Percentiles rank a stretch among this genome's conserved stretches.
These are phyloP conservation scores for Epinephelus cyanopodus DNA, from an alignment of 2,113 vertebrate genomes.

Conservation along the genomic window DNA sequence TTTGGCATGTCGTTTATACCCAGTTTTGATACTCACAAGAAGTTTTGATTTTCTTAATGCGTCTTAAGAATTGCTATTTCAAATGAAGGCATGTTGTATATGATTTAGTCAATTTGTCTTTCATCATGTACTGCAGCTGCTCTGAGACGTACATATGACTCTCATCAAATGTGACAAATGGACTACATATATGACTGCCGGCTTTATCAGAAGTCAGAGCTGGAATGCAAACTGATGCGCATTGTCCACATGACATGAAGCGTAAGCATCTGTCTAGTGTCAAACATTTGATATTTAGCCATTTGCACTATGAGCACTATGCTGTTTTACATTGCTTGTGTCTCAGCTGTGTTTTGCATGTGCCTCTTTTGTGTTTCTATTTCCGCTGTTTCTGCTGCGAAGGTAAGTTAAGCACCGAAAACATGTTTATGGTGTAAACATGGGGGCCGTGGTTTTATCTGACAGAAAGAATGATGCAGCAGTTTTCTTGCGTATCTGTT, in stretches of 20 bases:
- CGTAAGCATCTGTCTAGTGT: neutral
- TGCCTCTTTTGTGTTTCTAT: neutral
- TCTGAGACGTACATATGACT: neutral
- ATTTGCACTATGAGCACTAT: neutral
- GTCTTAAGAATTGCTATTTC: neutral
- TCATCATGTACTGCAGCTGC: neutral
- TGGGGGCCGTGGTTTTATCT: slow-evolving; percentile 21
- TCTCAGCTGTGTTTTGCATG: too few species aligned
- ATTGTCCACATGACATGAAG: neutral
- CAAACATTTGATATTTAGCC: neutral
- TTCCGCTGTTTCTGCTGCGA: neutral
- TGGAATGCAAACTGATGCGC: neutral
- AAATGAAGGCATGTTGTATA: neutral
- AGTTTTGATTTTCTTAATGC: neutral
- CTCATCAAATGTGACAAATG: neutral
- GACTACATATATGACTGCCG: neutral
- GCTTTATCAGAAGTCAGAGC: neutral
- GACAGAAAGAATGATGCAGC: slow-evolving; percentile 25
- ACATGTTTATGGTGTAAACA: slow-evolving; percentile 74
- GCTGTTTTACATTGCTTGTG: neutral
- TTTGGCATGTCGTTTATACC: neutral
- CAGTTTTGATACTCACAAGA: neutral
- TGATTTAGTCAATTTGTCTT: neutral
- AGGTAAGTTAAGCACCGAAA: slow-evolving; percentile 17
- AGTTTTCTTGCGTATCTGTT: slow-evolving; percentile 10